Percentiles rank a stretch among this genome's conserved stretches.
Conservation (phyloP, 2,113 vertebrate species). For the Manacus vitellinus region DNA sequence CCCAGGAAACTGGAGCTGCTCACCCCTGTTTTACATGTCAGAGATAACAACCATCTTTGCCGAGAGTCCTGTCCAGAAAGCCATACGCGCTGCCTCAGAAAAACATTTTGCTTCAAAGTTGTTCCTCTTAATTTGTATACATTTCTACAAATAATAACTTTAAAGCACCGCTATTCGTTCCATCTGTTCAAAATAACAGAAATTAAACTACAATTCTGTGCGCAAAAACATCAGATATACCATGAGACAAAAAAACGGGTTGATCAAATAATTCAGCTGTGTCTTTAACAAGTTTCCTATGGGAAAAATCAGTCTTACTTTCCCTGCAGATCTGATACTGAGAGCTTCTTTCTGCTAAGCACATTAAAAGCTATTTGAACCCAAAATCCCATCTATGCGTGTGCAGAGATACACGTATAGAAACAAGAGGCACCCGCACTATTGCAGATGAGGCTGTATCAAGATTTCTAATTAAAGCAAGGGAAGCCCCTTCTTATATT, state of each 20-base stretch:
- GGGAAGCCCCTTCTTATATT: background rate
- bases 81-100: background rate
- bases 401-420: background rate
- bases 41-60: background rate
- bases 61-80: background rate
- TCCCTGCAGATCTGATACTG: slow-evolving; percentile 24
- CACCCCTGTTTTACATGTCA: background rate
- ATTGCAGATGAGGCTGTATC: background rate
- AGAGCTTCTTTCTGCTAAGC: slow-evolving; percentile 24
- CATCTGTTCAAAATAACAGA: slow-evolving; percentile 26
- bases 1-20: background rate
- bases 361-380: slow-evolving; percentile 36
- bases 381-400: background rate
- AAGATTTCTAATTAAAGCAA: slow-evolving; percentile 20
- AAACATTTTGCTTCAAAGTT: slow-evolving; percentile 4
- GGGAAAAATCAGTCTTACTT: slow-evolving; percentile 59
- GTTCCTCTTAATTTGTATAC: slow-evolving; percentile 11
- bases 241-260: slow-evolving; percentile 8
- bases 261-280: slow-evolving; percentile 44
- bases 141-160: slow-evolving; percentile 46
- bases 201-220: background rate
- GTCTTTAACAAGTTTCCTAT: slow-evolving; percentile 47
- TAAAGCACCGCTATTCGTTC: background rate
- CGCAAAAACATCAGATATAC: background rate
- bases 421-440: background rate